These are phyloP conservation scores for Anas platyrhynchos DNA, from an alignment of 2,113 vertebrate species.

Conservation along the genomic window DNA sequence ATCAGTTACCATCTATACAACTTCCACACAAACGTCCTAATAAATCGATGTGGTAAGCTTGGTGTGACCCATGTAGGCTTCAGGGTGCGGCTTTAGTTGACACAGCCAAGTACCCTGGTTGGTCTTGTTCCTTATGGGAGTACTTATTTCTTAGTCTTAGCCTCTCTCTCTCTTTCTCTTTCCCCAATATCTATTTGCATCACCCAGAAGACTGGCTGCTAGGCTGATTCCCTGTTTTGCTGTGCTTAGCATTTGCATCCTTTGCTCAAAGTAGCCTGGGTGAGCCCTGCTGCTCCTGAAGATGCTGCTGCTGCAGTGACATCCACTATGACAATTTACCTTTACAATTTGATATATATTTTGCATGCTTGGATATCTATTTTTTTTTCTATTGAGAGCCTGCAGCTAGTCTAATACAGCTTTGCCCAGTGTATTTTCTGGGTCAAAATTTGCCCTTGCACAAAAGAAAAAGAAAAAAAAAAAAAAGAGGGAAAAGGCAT, in stretches of 20 bases:
- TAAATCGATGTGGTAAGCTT: neutral
- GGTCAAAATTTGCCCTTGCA: neutral
- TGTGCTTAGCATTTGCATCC: neutral
- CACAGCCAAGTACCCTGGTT: neutral
- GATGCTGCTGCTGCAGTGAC: neutral
- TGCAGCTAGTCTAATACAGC: neutral
- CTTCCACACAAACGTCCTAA: neutral
- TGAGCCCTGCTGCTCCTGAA: neutral
- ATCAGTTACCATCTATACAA: neutral
- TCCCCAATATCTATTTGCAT: neutral
- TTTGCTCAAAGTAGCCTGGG: neutral
- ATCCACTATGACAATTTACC: neutral
- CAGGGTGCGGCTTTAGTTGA: neutral
- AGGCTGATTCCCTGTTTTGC: neutral
- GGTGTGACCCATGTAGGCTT: neutral
- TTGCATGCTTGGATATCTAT: neutral
- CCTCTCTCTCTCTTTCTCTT: neutral
- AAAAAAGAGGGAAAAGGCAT: neutral
- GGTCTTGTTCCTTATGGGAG: neutral
- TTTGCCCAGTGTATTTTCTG: neutral
- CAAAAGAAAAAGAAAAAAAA: neutral
- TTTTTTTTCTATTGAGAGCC: neutral
- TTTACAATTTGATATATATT: neutral
- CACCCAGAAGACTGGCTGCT: neutral
- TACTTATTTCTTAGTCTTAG: neutral